Conservation (phyloP, 2,888 invertebrate species). For the Caenorhabditis sinica region DNA sequence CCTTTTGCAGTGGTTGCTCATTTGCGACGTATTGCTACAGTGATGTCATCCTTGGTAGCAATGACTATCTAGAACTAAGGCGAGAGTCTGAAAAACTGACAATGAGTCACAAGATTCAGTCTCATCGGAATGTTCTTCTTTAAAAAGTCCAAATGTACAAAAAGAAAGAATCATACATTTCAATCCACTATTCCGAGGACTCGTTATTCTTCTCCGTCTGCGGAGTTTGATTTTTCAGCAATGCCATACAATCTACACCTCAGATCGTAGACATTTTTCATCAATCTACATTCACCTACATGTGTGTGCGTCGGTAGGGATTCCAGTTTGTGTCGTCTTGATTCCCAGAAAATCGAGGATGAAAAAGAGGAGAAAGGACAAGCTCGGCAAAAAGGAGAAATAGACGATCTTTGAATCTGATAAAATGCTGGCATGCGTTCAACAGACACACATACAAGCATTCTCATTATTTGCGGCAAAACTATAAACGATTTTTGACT, state of each 20-base stretch:
- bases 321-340: slow-evolving; percentile 44
- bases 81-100: too few species aligned
- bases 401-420: slow-evolving; percentile 29
- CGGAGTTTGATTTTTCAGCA: slow-evolving; percentile 51
- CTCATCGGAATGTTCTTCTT: not conserved
- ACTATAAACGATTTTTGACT: slow-evolving; percentile 32
- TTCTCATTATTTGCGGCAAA: slow-evolving; percentile 19
- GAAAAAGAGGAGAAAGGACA: slow-evolving; percentile 1
- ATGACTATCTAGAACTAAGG: too few species aligned
- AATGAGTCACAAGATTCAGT: too few species aligned
- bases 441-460: slow-evolving; percentile 3
- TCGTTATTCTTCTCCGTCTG: slow-evolving; percentile 17
- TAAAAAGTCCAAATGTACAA: slow-evolving; percentile 25
- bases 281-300: slow-evolving; percentile 53
- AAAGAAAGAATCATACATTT: not conserved
- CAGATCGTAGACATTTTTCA: slow-evolving; percentile 36
- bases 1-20: too few species aligned
- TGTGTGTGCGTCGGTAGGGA: slow-evolving; percentile 2
- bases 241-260: slow-evolving; percentile 20
- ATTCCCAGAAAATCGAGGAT: slow-evolving; percentile 8
- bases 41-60: too few species aligned
- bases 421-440: slow-evolving; percentile 40
- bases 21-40: too few species aligned
- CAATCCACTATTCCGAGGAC: slow-evolving; percentile 1
- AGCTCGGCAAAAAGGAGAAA: slow-evolving; percentile 40